phyloP scores from a whole-genome alignment of 2,888 invertebrate genomes.

The Sclerodermus sp. region DNA sequence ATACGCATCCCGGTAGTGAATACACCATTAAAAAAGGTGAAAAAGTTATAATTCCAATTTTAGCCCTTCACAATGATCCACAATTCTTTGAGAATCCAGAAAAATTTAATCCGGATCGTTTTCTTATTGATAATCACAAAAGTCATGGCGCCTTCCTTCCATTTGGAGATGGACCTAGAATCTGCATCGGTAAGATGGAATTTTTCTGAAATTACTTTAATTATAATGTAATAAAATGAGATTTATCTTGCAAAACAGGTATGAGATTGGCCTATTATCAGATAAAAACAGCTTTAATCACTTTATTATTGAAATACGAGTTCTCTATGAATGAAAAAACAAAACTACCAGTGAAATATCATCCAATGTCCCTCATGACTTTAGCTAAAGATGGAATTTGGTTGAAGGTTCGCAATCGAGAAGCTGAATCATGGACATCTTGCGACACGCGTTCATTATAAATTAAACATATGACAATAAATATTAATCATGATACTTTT shows the following conservation, averaged over 20 bases:
- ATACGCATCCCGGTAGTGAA: constrained; percentile 53
- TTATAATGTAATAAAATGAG: background rate
- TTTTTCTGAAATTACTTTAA: too few relatives aligned
- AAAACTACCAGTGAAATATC: constrained; percentile 22
- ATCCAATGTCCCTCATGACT: constrained; percentile 30
- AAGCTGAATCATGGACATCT: background rate
- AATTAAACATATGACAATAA: too few relatives aligned
- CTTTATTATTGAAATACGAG: constrained; percentile 38
- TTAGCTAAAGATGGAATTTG: constrained; percentile 29
- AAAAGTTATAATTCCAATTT: constrained; percentile 47
- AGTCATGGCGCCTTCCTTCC: constrained; percentile 53
- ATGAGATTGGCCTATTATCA: constrained; percentile 45
- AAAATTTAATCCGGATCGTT: constrained; percentile 60
- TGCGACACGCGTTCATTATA: too few relatives aligned
- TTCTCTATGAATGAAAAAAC: constrained; percentile 30
- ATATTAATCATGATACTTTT: too few relatives aligned
- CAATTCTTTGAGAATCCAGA: constrained; percentile 57
- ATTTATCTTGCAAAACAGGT: constrained; percentile 32
- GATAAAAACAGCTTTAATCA: constrained; percentile 42
- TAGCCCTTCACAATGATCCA: constrained; percentile 56
- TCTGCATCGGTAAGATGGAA: constrained; percentile 58
- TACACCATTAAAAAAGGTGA: constrained; percentile 49
- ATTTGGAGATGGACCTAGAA: constrained; percentile 59
- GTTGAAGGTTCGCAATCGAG: constrained; percentile 30
- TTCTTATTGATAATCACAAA: constrained; percentile 48